Evolutionary conservation across 1,140 invertebrate genomes (phyloP).

Genomic region (Diorhabda elongata): DNA sequence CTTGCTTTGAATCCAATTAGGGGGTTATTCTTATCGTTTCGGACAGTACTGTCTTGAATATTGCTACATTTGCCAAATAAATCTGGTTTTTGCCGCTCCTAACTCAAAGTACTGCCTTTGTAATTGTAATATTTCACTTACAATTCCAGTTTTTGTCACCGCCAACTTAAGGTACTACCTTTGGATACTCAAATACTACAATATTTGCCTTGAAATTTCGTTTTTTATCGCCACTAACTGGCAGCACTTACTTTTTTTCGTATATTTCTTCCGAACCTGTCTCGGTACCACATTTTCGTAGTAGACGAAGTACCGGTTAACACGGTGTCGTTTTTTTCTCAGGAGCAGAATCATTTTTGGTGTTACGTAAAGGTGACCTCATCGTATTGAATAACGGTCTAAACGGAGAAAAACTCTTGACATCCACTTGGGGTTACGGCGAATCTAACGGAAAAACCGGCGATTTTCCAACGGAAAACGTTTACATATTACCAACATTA

Average conservation of each 20-base stretch:
- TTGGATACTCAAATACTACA: too few relatives aligned
- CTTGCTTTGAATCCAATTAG: too few relatives aligned
- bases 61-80: too few relatives aligned
- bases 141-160: too few relatives aligned
- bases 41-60: too few relatives aligned
- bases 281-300: not conserved
- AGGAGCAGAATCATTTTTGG: slow-evolving; percentile 44
- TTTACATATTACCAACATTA: slow-evolving; percentile 83
- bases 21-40: too few relatives aligned
- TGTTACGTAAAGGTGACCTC: slow-evolving; percentile 72
- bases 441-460: slow-evolving; percentile 66
- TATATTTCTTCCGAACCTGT: not conserved
- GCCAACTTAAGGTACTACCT: too few relatives aligned
- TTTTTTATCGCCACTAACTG: too few relatives aligned
- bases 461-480: slow-evolving; percentile 80
- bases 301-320: not conserved
- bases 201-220: too few relatives aligned
- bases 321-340: not conserved
- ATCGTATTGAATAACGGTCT: slow-evolving; percentile 73
- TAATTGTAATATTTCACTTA: too few relatives aligned
- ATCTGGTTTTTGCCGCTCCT: too few relatives aligned
- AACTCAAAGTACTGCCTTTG: too few relatives aligned
- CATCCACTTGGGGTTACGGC: slow-evolving; percentile 71
- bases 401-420: slow-evolving; percentile 70
- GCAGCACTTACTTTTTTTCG: not conserved